Evolutionary conservation across 2,797 vertebrate species (phyloP).

Genomic region (Otolemur crassicaudatus): DNA sequence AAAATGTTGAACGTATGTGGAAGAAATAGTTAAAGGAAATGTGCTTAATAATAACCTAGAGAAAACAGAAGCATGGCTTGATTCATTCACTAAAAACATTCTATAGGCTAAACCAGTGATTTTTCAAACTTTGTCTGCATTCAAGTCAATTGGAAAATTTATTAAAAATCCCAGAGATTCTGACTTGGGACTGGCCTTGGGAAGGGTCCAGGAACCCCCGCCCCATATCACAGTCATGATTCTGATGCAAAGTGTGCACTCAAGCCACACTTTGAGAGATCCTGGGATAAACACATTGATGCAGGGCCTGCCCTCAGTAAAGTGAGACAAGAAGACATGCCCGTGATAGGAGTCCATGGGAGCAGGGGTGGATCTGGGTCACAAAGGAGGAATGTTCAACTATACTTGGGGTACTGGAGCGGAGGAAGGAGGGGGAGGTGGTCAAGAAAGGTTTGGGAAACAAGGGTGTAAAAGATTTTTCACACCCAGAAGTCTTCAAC

Average conservation of each 20-base stretch:
- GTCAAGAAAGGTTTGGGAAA: neutral
- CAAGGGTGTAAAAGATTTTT: neutral
- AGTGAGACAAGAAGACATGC: neutral
- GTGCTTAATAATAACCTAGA: slow-evolving; percentile 3
- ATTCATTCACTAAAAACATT: slow-evolving; percentile 39
- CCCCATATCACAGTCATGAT: neutral
- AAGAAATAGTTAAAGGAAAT: slow-evolving; percentile 49
- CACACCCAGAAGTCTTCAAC: neutral
- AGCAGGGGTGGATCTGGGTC: neutral
- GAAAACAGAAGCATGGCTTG: slow-evolving; percentile 32
- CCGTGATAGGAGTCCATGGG: neutral
- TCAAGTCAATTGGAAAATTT: neutral
- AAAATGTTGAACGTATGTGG: neutral
- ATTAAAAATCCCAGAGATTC: slow-evolving; percentile 26
- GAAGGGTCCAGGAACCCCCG: neutral
- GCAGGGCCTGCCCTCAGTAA: neutral
- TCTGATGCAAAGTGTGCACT: neutral
- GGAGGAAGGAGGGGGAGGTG: neutral
- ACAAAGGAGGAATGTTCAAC: neutral
- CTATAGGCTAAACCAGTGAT: neutral
- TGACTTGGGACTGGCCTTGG: neutral
- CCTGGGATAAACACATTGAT: neutral
- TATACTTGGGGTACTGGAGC: neutral
- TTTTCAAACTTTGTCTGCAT: slow-evolving; percentile 42
- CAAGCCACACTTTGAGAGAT: neutral